phyloP scores from a whole-genome alignment of 2,888 invertebrate genomes.

The Gymnocheta viridis region DNA sequence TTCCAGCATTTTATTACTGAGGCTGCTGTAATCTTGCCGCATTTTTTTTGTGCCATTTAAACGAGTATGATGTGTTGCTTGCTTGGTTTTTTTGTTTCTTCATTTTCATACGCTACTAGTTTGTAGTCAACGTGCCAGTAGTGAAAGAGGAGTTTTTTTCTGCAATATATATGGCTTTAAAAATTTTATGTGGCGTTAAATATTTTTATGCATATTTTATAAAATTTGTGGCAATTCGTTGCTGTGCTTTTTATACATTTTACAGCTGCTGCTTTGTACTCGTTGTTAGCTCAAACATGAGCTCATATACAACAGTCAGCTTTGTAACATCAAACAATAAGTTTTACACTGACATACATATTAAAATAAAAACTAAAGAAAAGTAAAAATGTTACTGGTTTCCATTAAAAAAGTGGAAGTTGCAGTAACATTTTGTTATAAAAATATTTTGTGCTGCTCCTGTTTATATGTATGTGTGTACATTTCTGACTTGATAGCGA shows the following conservation, averaged over 20 bases:
- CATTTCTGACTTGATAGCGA: constrained; percentile 66
- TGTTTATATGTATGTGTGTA: constrained; percentile 1
- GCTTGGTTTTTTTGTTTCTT: constrained; percentile 2
- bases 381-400: constrained; percentile 18
- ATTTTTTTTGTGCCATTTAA: constrained; percentile 1
- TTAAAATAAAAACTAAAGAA: neutral
- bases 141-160: constrained; percentile 34
- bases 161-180: constrained; percentile 43
- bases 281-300: constrained; percentile 31
- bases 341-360: constrained; percentile 34
- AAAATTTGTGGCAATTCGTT: constrained; percentile 69
- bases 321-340: constrained; percentile 23
- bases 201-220: constrained; percentile 71
- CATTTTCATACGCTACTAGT: constrained; percentile 46
- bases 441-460: constrained; percentile 7
- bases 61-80: constrained; percentile 9
- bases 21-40: constrained; percentile 8
- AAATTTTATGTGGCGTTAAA: constrained; percentile 71
- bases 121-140: constrained; percentile 44
- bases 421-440: constrained; percentile 47
- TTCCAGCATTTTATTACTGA: constrained; percentile 61
- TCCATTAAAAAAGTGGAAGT: neutral
- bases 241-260: constrained; percentile 9
- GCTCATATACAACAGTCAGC: constrained; percentile 22
- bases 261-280: constrained; percentile 41